Evolutionary conservation across 2,888 invertebrate genomes (phyloP).

Genomic region (Phyllotreta striolata): DNA sequence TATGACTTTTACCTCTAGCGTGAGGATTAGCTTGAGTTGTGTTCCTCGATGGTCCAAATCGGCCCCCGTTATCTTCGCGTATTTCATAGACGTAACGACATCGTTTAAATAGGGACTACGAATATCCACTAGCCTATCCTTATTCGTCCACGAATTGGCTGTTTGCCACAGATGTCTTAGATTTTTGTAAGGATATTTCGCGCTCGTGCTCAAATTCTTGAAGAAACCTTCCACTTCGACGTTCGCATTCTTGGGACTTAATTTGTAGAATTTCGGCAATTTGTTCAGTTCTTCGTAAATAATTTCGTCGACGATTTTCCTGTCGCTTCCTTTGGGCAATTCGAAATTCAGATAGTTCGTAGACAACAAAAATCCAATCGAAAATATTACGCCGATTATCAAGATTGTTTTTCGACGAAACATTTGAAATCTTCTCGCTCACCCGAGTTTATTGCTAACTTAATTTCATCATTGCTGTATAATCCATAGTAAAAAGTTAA

Average conservation of each 20-base stretch:
- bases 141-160: constrained; percentile 59
- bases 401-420: constrained; percentile 51
- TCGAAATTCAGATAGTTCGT: constrained; percentile 49
- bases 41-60: constrained; percentile 87
- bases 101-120: constrained; percentile 66
- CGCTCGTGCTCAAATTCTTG: constrained; percentile 35
- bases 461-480: not conserved
- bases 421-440: constrained; percentile 41
- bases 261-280: constrained; percentile 42
- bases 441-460: no score
- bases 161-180: constrained; percentile 54
- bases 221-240: constrained; percentile 47
- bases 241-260: constrained; percentile 35
- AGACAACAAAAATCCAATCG: constrained; percentile 49
- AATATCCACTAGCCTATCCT: constrained; percentile 56
- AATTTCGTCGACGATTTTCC: constrained; percentile 45
- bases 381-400: constrained; percentile 42
- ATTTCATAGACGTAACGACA: constrained; percentile 71
- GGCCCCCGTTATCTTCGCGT: constrained; percentile 73
- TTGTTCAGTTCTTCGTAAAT: constrained; percentile 47
- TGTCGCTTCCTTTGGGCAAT: constrained; percentile 50
- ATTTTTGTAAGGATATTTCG: constrained; percentile 26
- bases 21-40: constrained; percentile 85
- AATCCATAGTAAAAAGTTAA: no score
- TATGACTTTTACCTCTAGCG: constrained; percentile 68